Evolutionary conservation across 2,797 vertebrate genomes (phyloP).

Genomic region (Arrhamphus sclerolepis): DNA sequence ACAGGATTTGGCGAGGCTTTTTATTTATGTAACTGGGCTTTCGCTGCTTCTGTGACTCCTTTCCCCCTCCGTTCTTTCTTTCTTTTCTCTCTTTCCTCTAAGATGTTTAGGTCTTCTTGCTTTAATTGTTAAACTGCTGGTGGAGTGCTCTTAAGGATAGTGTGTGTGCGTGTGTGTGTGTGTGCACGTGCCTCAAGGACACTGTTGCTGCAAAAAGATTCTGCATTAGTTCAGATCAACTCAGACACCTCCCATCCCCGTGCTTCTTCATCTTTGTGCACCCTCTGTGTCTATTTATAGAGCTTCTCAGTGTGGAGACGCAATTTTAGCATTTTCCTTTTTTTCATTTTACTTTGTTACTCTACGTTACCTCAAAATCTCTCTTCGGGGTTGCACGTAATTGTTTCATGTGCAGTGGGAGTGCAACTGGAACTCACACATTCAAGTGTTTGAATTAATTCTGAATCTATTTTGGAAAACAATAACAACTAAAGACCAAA

Average conservation of each 20-base stretch:
- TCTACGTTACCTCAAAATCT: conserved; percentile 29
- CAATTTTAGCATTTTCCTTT: conserved; percentile 36
- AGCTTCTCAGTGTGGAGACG: conserved; percentile 39
- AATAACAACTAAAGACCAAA: conserved; percentile 13
- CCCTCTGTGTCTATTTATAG: conserved; percentile 26
- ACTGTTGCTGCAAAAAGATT: conserved; percentile 6
- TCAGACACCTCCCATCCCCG: not conserved
- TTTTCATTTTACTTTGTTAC: conserved; percentile 40
- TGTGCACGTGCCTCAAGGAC: conserved; percentile 22
- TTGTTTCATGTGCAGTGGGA: conserved; percentile 41
- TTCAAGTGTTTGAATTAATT: conserved; percentile 45
- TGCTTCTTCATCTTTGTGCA: not conserved
- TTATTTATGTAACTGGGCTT: conserved; percentile 44
- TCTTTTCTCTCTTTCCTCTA: not conserved
- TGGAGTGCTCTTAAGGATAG: conserved; percentile 23
- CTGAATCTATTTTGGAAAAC: conserved; percentile 22
- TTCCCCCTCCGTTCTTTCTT: no score
- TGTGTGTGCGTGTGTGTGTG: conserved; percentile 2
- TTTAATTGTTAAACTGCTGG: conserved; percentile 47
- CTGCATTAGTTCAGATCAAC: conserved; percentile 8
- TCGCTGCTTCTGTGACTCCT: conserved; percentile 27
- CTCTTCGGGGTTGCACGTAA: conserved; percentile 33
- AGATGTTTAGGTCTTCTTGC: conserved; percentile 9
- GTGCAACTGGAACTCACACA: conserved; percentile 39
- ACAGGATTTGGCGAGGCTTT: conserved; percentile 41